Evolutionary conservation across 1,140 invertebrate genomes (phyloP), one percentile per base, ranked within the genome.

Genomic region (Panonychus citri): DNA sequence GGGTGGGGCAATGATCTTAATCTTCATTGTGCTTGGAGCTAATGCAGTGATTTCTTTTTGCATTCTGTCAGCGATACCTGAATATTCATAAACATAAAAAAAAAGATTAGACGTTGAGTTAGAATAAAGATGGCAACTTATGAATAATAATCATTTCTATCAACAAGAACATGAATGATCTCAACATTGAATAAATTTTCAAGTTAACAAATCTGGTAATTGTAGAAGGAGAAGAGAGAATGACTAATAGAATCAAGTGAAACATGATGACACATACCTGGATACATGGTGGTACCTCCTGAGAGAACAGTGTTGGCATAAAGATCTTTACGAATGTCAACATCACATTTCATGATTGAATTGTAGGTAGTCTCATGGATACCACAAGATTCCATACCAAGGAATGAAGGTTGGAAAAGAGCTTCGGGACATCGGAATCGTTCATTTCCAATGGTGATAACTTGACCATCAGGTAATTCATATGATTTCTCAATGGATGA

Each of bases 401-500:
- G 69, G 78, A 86, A 85, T 48, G 82, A 73, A 62, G 74, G 74
- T 63, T 75, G 74, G 71, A 75, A 75, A 52, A 74, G 64, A 40
- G 70, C 68, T 61, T 74, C 73, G 46, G 73, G 68, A 59, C 73
- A 76, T 59, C 74, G 67, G 74, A 76, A 76, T 56, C 75, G 67
- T 64, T 77, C 75, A 65, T 75, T 77, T 51, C 75, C 75, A 39
- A 66, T 65, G 59, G 74, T 77, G 64, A 77, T 74, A 55, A 78
- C 84, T 71, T 85, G 84, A 64, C 81, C 84, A 73, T 85, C 83
- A 67, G 82, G 84, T 62, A 86, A 75, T 70, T 86, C 82, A 65
- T 86, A 86, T 56, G 77, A 80, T 71, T 87, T 87, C 70, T 86
- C 84, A 63, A 89, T 72, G 8, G 83, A 85, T 62, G 79, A 83